Evolutionary conservation across 2,113 vertebrate genomes (phyloP).

Genomic region (Edolisoma coerulescens): DNA sequence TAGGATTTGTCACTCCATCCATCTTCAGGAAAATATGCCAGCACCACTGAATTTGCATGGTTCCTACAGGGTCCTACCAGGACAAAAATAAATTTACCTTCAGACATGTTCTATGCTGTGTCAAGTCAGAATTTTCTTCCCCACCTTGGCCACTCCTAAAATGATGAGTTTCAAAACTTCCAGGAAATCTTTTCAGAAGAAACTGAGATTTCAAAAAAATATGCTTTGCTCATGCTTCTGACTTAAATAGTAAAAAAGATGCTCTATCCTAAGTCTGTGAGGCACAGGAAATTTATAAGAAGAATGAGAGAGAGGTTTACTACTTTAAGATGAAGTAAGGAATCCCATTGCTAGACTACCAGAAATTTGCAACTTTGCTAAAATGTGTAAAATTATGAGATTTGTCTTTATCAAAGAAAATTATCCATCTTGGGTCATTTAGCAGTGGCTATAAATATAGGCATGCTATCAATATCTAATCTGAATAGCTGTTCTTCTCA

Average conservation of each 20-base stretch:
- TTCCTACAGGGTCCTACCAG: neutral
- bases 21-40: neutral
- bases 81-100: neutral
- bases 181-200: neutral
- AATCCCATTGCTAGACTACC: neutral
- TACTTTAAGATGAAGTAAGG: conserved; percentile 5
- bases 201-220: neutral
- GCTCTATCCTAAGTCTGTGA: neutral
- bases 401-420: conserved; percentile 30
- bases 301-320: conserved; percentile 15
- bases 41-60: neutral
- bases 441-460: conserved; percentile 10
- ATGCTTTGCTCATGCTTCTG: neutral
- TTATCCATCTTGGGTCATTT: conserved; percentile 23
- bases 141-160: neutral
- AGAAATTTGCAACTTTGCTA: conserved; percentile 38
- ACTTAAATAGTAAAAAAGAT: neutral
- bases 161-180: neutral
- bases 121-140: neutral
- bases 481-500: neutral
- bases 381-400: conserved; percentile 20
- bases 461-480: neutral
- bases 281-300: neutral
- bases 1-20: neutral
- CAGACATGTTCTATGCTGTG: neutral